Evolutionary conservation across 2,113 vertebrate genomes (phyloP).

Genomic region (Sorex fumeus): DNA sequence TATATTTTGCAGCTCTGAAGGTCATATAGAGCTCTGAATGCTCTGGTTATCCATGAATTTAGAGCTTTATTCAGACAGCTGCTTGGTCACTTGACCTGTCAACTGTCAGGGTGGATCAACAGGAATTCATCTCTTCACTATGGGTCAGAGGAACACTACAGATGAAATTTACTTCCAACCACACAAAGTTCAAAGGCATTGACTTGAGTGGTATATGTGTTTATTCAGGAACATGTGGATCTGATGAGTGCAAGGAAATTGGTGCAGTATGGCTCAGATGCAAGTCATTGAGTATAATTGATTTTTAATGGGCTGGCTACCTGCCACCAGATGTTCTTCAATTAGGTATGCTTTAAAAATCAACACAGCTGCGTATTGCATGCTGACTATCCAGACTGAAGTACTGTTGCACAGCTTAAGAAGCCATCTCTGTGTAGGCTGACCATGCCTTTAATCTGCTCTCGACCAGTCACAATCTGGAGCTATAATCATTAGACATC

Average conservation of each 20-base stretch:
- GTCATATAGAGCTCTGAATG: neutral
- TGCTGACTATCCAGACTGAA: constrained; percentile 18
- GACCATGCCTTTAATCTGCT: constrained; percentile 1
- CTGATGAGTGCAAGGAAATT: constrained; percentile 69
- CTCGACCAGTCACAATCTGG: neutral
- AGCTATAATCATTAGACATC: constrained; percentile 18
- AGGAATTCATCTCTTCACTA: constrained; percentile 63
- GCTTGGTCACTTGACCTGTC: constrained; percentile 55
- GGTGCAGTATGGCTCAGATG: constrained; percentile 77
- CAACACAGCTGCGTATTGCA: constrained; percentile 77
- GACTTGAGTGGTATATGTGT: constrained; percentile 72
- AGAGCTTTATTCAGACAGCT: constrained; percentile 45
- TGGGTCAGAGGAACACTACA: constrained; percentile 62
- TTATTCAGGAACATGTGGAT: constrained; percentile 81
- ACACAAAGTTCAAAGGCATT: constrained; percentile 72
- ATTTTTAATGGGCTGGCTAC: constrained; percentile 81
- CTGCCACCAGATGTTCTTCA: constrained; percentile 82
- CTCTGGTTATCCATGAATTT: constrained; percentile 21
- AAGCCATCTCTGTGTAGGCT: neutral
- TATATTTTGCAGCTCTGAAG: neutral
- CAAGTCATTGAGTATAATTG: constrained; percentile 77
- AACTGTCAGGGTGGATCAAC: constrained; percentile 17
- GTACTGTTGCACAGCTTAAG: neutral
- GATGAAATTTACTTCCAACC: constrained; percentile 67
- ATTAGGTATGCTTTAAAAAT: constrained; percentile 79